Conservation (phyloP, 2,797 vertebrate species). For the Neomorphus geoffroyi region DNA sequence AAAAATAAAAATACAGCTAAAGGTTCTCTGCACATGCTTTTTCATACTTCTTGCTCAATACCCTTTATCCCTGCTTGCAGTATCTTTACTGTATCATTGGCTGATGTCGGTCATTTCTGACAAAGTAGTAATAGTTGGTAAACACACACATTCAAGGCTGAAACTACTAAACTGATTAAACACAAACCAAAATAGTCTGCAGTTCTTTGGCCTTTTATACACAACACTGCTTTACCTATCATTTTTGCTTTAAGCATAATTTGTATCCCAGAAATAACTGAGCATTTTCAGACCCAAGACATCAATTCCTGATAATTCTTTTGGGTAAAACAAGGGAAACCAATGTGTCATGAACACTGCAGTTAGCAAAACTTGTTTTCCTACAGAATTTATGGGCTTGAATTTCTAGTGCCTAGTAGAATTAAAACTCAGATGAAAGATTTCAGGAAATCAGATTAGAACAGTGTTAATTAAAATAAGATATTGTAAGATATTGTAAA, state of each 20-base stretch:
- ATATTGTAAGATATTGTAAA: neutral
- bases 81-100: neutral
- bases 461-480: constrained; percentile 21
- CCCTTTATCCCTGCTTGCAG: neutral
- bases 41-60: neutral
- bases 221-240: neutral
- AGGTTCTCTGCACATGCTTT: neutral
- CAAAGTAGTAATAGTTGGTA: neutral
- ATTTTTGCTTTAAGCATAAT: neutral
- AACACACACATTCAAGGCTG: neutral
- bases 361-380: neutral
- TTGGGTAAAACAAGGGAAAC: neutral
- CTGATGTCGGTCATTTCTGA: neutral
- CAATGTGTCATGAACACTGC: neutral
- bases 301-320: neutral
- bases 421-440: neutral
- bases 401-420: neutral
- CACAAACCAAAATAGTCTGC: neutral
- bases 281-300: neutral
- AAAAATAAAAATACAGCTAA: neutral
- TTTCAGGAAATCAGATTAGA: neutral
- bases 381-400: neutral
- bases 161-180: neutral
- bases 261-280: neutral
- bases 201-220: neutral